phyloP scores from a whole-genome alignment of 2,797 vertebrate species.

The Fringilla coelebs region DNA sequence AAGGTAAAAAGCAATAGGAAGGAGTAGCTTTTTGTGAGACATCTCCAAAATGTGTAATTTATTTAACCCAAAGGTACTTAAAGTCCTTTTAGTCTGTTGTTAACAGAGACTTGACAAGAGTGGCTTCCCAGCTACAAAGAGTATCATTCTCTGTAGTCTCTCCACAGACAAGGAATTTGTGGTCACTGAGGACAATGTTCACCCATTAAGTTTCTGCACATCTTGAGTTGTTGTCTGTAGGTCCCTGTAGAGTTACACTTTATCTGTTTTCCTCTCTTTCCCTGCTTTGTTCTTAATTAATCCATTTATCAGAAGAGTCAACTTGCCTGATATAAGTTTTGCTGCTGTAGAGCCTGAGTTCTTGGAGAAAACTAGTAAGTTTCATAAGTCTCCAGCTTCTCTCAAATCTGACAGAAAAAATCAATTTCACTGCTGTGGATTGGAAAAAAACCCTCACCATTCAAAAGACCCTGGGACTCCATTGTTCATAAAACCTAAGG shows the following conservation, averaged over 20 bases:
- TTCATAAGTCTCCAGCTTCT: background rate
- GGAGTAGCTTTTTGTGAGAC: background rate
- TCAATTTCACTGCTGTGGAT: background rate
- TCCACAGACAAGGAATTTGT: background rate
- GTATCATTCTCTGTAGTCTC: background rate
- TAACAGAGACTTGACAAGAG: background rate
- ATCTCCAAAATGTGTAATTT: background rate
- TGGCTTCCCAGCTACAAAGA: background rate
- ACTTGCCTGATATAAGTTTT: background rate
- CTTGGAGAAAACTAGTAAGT: background rate
- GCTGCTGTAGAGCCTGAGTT: background rate
- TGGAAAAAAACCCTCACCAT: background rate
- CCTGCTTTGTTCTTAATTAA: background rate
- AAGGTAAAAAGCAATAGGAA: background rate
- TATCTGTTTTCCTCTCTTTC: background rate
- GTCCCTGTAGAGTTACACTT: rapidly evolving
- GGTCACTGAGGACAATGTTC: background rate
- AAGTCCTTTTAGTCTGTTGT: background rate
- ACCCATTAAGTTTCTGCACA: background rate
- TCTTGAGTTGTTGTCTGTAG: background rate
- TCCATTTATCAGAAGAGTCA: background rate
- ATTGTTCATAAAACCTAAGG: background rate
- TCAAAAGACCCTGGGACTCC: background rate
- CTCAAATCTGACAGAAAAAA: background rate
- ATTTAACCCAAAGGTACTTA: background rate